phyloP scores from a whole-genome alignment of 2,797 vertebrate species.

The Gymnothorax reevesii region DNA sequence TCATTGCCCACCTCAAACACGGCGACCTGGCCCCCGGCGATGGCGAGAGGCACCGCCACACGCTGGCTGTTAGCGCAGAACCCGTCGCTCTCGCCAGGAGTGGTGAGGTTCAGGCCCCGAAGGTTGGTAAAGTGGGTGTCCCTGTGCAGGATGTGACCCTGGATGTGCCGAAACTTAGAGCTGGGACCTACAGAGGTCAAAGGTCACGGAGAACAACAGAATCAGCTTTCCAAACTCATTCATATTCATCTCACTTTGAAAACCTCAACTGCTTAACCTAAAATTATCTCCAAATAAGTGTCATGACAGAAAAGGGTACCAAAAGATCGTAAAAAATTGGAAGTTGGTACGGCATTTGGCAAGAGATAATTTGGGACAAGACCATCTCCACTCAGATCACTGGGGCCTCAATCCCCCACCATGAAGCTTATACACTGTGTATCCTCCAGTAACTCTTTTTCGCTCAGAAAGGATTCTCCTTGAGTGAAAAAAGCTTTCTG shows the following conservation, averaged over 20 bases:
- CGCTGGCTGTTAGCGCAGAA: slow-evolving; percentile 82
- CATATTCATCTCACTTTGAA: background rate
- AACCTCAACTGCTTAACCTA: background rate
- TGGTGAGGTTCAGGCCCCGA: slow-evolving; percentile 88
- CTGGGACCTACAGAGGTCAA: slow-evolving; percentile 74
- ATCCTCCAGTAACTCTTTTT: too few species aligned
- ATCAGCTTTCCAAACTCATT: background rate
- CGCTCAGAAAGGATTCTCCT: too few species aligned
- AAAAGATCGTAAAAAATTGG: background rate
- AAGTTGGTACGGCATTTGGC: background rate
- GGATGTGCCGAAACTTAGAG: slow-evolving; percentile 88
- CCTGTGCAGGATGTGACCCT: slow-evolving; percentile 82
- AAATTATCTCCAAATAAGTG: background rate
- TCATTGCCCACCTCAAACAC: slow-evolving; percentile 79
- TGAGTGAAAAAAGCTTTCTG: too few species aligned
- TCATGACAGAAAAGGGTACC: background rate
- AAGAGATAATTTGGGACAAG: too few species aligned
- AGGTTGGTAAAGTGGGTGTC: slow-evolving; percentile 92
- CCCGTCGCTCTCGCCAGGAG: slow-evolving; percentile 88
- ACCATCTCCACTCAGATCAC: too few species aligned
- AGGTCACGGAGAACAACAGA: background rate
- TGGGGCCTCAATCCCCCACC: too few species aligned
- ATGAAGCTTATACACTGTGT: too few species aligned
- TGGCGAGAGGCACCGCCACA: slow-evolving; percentile 84
- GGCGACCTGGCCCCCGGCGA: slow-evolving; percentile 87